A percentile compares a stretch with the other conserved stretches of the same genome.
phyloP scores from a whole-genome alignment of 92 coral and sea anemone species.

The Paragorgia papillata region DNA sequence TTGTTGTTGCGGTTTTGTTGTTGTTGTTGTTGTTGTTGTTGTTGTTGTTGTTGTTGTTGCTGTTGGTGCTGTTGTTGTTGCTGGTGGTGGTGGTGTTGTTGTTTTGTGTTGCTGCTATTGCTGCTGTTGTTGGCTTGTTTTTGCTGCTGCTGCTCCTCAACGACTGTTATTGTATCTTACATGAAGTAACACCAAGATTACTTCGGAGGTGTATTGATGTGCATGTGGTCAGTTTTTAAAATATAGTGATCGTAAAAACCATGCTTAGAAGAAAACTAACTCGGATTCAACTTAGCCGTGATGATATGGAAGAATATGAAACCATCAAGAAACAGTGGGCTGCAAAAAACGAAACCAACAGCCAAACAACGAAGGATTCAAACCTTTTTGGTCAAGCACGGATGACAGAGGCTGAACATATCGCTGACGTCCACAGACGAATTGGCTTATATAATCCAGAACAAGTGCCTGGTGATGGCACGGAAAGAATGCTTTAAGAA shows the following conservation, averaged over 20 bases:
- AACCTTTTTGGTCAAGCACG: constrained; percentile 22
- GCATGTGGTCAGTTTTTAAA: no score
- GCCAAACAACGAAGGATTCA: not conserved
- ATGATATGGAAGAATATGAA: constrained; percentile 91
- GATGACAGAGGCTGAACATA: constrained; percentile 67
- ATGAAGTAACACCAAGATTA: no score
- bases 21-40: no score
- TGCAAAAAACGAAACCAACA: constrained; percentile 29
- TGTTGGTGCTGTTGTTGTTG: no score
- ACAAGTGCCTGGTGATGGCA: constrained; percentile 88
- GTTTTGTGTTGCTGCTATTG: no score
- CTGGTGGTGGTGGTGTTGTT: no score
- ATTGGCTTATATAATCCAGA: constrained; percentile 92
- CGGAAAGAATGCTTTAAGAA: constrained; percentile 44
- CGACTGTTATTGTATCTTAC: no score
- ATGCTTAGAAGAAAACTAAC: constrained; percentile 96
- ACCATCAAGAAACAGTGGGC: constrained; percentile 73
- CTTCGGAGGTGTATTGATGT: no score
- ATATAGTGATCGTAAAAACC: not conserved
- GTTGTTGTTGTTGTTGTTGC: no score
- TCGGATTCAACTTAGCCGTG: constrained; percentile 85
- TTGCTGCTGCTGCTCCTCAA: no score
- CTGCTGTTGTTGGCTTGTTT: no score
- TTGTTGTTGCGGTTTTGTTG: no score
- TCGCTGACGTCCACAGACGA: constrained; percentile 81